Conservation (phyloP, 64 coral and sea anemone species). For the Astreopora myriophthalma region DNA sequence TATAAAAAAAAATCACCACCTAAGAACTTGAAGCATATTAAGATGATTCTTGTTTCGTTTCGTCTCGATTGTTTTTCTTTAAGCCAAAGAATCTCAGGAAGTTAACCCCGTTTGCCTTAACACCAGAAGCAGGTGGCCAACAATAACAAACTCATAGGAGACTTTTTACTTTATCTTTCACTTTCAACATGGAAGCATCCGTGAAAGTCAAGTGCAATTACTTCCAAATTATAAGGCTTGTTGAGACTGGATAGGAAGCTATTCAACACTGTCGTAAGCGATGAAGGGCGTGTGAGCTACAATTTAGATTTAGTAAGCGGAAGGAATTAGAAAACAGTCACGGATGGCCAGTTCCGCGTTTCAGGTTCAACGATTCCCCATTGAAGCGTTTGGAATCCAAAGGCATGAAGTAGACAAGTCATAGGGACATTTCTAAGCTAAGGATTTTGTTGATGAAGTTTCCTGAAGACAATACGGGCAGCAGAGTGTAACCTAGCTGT, state of each 20-base stretch:
- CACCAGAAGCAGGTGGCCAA: conserved; percentile 14
- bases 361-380: neutral
- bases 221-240: neutral
- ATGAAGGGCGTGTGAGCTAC: neutral
- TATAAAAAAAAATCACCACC: neutral
- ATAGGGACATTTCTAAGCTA: neutral
- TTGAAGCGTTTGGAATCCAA: conserved; percentile 37
- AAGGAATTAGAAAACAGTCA: neutral
- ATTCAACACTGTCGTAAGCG: neutral
- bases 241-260: neutral
- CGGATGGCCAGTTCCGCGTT: neutral
- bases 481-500: neutral
- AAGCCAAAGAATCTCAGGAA: neutral
- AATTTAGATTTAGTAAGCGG: neutral
- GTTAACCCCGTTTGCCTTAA: neutral
- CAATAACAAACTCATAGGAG: neutral
- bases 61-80: neutral
- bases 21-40: neutral
- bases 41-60: neutral
- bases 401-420: neutral
- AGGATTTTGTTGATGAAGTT: neutral
- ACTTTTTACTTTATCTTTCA: neutral
- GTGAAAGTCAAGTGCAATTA: neutral
- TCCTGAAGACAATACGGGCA: neutral
- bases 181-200: neutral